A percentile compares a stretch with the other conserved stretches of the same genome.
Conservation (phyloP, 2,888 invertebrate species). For the Colletes collaris region DNA sequence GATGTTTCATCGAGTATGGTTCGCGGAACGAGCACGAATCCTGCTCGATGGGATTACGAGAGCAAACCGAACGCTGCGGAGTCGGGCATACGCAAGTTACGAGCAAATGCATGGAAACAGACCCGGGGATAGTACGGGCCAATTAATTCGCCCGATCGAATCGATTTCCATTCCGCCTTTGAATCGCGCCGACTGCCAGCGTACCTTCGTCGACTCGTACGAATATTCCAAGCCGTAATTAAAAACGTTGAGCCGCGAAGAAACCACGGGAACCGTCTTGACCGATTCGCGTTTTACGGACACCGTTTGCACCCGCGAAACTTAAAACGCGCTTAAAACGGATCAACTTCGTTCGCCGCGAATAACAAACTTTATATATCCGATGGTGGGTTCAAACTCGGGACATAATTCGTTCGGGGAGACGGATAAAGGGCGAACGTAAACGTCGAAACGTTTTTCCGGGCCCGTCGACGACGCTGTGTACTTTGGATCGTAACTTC, state of each 20-base stretch:
- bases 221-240: neutral
- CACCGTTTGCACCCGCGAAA: neutral
- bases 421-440: slow-evolving; percentile 8
- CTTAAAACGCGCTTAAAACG: neutral
- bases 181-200: no score
- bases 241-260: neutral
- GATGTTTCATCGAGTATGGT: no score
- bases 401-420: neutral
- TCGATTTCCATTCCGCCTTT: neutral
- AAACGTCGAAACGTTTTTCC: no score
- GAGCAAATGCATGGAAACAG: neutral
- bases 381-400: neutral
- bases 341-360: neutral
- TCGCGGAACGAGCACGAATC: no score
- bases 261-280: neutral
- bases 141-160: slow-evolving; percentile 19
- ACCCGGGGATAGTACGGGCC: slow-evolving; percentile 7
- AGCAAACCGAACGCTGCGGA: neutral
- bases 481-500: neutral
- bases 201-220: no score
- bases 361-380: neutral
- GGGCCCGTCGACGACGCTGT: neutral
- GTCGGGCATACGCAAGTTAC: neutral
- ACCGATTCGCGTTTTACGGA: no score
- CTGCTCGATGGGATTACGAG: neutral